Base-by-base conservation (phyloP, 2,888 invertebrate species). In the Sesia bembeciformis region DNA sequence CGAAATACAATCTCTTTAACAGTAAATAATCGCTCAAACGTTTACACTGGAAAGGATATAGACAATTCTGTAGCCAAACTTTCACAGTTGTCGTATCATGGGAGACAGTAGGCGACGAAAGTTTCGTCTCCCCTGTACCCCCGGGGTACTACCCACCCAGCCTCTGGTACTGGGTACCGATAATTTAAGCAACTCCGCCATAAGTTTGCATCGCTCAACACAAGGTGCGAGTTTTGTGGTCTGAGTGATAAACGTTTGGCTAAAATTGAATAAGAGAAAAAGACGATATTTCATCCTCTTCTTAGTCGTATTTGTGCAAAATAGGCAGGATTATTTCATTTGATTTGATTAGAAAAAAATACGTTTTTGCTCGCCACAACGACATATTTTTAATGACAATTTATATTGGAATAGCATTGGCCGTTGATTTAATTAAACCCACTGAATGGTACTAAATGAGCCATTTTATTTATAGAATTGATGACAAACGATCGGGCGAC, bases 101-200 rank as follows among this genome's bases (percentile, higher is more conserved):
- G 63, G 58, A 50, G 23, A 64, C 63, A 64, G 58, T 59, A 58
- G 62, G 62, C 60, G 63, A 54, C 53, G 53, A 68, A 69, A 70
- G 66, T 70, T 70, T 55, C 57, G 56, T 6, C 42, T 49, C 46
- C 42, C 4, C 53, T 5, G 8, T 40, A 39, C 50, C 39, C 50
- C 50, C 50, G 38, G 4, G 7, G 46, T 54, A 52, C 50, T 43
- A n/a, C 50, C 54, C 52, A 40, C 42, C 4, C 39, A 3, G 39
- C 57, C 62, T 59, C 62, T 62, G 68, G 65, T 49, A 70, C 71
- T 70, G 62, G 66, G 67, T 65, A 66, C 71, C 72, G 75, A 80
- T 78, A 79, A 80, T 79, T 80, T 74, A 78, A 66, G 73, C 74
- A 72, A 76, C 77, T 74, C 72, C 66, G 73, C 72, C 66, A 63